Conservation (phyloP, 1,140 invertebrate genomes). For the Lamellibrachia luymesi region DNA sequence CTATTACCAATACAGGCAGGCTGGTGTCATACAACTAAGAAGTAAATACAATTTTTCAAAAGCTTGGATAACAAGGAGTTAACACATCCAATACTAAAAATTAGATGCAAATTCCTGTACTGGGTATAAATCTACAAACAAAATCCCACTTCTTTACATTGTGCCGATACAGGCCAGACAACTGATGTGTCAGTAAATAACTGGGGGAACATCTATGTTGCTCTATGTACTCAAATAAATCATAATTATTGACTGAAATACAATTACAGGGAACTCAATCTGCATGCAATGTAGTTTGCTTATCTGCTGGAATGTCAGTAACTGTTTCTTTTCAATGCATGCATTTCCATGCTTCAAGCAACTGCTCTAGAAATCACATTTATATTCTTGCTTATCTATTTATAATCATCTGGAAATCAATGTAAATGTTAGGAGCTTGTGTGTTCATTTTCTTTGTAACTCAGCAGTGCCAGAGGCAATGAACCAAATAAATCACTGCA, state of each 20-base stretch:
- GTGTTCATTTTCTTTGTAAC: neutral
- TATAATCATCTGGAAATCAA: neutral
- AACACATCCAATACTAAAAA: neutral
- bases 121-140: neutral
- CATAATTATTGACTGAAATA: constrained; percentile 1
- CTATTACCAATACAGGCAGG: neutral
- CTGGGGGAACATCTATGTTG: neutral
- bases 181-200: neutral
- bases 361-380: neutral
- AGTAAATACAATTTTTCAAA: neutral
- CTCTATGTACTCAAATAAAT: neutral
- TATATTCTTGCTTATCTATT: neutral
- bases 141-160: neutral
- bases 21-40: neutral
- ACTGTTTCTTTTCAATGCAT: neutral
- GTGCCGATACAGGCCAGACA: neutral
- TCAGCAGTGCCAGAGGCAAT: neutral
- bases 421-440: neutral
- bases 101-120: neutral
- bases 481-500: neutral
- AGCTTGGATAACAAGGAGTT: neutral
- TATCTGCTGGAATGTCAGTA: neutral
- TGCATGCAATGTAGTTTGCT: neutral
- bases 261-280: neutral
- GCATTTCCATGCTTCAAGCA: neutral